A percentile compares a stretch with the other conserved stretches of the same genome.
Conservation (phyloP, 2,888 invertebrate species). For the Yponomeuta cagnagella region DNA sequence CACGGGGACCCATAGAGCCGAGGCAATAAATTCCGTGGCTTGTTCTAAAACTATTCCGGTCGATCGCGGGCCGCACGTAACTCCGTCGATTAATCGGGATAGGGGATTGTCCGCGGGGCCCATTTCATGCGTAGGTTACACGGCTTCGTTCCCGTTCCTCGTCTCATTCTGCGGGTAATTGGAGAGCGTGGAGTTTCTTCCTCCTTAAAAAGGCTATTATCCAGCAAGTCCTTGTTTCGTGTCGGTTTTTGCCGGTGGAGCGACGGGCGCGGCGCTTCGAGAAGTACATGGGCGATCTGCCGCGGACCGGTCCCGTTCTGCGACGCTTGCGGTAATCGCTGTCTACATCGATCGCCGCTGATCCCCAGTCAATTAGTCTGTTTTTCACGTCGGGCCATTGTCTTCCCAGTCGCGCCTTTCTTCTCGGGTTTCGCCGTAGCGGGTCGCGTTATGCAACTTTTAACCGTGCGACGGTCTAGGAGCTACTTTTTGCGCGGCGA, state of each 20-base stretch:
- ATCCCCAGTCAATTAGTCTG: constrained; percentile 41
- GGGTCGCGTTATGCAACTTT: constrained; percentile 45
- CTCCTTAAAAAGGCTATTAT: constrained; percentile 14
- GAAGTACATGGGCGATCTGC: not conserved
- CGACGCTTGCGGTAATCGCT: constrained; percentile 53
- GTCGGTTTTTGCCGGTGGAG: constrained; percentile 12
- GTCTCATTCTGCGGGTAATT: constrained; percentile 9
- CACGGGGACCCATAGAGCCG: constrained; percentile 21
- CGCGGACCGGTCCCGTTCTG: constrained; percentile 14
- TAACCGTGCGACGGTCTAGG: constrained; percentile 39
- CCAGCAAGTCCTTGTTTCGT: constrained; percentile 14
- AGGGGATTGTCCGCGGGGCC: constrained; percentile 4
- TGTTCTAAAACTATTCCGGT: constrained; percentile 25
- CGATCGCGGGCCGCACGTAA: constrained; percentile 1
- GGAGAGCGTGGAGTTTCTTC: constrained; percentile 12
- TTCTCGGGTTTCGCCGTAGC: constrained; percentile 40
- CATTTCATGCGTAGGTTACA: constrained; percentile 9
- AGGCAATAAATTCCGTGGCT: constrained; percentile 26
- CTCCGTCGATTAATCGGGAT: constrained; percentile 13
- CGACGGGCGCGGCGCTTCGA: not conserved
- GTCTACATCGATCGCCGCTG: constrained; percentile 38
- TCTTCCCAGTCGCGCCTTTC: constrained; percentile 38
- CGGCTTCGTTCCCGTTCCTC: not conserved
- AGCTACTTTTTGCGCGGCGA: constrained; percentile 35
- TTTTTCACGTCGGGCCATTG: constrained; percentile 47